Percentiles rank a stretch among this genome's conserved stretches.
phyloP scores from a whole-genome alignment of 2,113 vertebrate genomes.

The Athene noctua region DNA sequence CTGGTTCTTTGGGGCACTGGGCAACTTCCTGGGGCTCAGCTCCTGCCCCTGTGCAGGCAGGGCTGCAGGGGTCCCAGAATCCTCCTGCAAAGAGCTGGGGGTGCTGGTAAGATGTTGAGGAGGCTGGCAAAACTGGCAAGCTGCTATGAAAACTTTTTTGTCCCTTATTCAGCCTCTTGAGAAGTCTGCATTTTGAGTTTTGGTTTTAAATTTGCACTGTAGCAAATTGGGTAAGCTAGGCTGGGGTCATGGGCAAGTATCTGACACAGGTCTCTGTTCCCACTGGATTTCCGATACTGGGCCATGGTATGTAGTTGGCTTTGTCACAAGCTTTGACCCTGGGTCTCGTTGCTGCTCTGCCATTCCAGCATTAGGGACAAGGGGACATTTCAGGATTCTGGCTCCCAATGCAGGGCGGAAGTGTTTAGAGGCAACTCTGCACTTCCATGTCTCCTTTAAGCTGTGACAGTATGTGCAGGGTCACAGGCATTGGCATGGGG shows the following conservation, averaged over 20 bases:
- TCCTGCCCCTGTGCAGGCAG: background rate
- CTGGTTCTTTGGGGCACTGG: background rate
- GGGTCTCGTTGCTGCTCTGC: background rate
- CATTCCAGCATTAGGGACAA: background rate
- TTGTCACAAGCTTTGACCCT: background rate
- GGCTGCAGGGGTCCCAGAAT: rapidly evolving
- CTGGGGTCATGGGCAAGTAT: background rate
- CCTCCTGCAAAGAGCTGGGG: background rate
- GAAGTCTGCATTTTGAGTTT: background rate
- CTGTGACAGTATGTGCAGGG: background rate
- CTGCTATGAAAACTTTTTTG: background rate
- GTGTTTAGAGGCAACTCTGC: background rate
- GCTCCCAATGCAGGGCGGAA: background rate
- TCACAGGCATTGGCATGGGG: background rate
- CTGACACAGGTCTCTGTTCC: background rate
- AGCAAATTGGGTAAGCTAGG: background rate
- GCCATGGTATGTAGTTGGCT: background rate
- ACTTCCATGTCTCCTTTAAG: background rate
- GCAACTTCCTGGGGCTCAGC: rapidly evolving
- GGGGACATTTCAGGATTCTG: background rate
- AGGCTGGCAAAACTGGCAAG: background rate
- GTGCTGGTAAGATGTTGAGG: background rate
- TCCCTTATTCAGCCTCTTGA: background rate
- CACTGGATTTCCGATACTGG: background rate
- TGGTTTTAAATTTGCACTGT: background rate